These are phyloP conservation scores for Ashinkailepas kermadecensis DNA, from an alignment of 2,888 invertebrate species.

Conservation along the genomic window DNA sequence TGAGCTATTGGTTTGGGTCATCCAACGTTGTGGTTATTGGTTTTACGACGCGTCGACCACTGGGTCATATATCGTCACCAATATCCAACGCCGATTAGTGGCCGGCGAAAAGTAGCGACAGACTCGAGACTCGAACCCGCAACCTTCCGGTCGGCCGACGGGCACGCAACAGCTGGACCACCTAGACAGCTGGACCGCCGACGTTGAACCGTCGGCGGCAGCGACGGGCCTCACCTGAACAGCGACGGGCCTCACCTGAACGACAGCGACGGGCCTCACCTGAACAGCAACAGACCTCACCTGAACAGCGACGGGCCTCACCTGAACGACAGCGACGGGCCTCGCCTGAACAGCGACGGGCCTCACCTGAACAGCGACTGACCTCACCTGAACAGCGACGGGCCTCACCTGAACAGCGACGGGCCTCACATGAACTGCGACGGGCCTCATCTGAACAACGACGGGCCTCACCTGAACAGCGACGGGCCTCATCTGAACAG, in stretches of 20 bases:
- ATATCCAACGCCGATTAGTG: too few relatives aligned
- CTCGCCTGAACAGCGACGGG: conserved; percentile 50
- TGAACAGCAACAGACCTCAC: conserved; percentile 48
- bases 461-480: conserved; percentile 50
- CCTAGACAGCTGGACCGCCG: too few relatives aligned
- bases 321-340: conserved; percentile 55
- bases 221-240: too few relatives aligned
- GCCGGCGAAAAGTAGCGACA: too few relatives aligned
- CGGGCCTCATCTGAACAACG: conserved; percentile 50
- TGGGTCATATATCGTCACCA: too few relatives aligned
- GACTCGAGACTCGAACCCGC: too few relatives aligned
- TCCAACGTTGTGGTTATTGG: too few relatives aligned
- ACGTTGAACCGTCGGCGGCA: too few relatives aligned
- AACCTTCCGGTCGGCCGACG: too few relatives aligned
- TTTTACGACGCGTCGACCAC: too few relatives aligned
- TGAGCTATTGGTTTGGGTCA: too few relatives aligned
- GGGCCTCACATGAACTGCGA: conserved; percentile 50
- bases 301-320: conserved; percentile 49
- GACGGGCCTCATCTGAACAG: conserved; percentile 50
- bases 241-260: conserved; percentile 50
- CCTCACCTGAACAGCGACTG: conserved; percentile 50
- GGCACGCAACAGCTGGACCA: too few relatives aligned
- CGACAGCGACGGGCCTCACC: conserved; percentile 45
- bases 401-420: conserved; percentile 50
- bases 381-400: conserved; percentile 50